phyloP scores from a whole-genome alignment of 2,113 vertebrate species.

The Tragelaphus strepsiceros region DNA sequence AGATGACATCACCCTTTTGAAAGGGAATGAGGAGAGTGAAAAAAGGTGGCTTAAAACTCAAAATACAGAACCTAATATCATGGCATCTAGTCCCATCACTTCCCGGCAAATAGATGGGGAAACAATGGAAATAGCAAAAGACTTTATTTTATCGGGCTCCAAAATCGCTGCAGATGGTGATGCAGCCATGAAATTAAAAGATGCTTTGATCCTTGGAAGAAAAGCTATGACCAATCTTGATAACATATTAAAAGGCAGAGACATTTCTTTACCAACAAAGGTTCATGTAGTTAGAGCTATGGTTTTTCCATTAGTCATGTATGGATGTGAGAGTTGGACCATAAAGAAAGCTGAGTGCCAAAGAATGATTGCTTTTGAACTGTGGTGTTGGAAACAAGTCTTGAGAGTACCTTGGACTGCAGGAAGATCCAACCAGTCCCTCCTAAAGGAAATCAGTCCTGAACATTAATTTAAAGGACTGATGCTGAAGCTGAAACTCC shows the following conservation, averaged over 20 bases:
- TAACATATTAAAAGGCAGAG: neutral
- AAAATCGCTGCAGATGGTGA: neutral
- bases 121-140: neutral
- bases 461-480: neutral
- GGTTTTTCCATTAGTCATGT: neutral
- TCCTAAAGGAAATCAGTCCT: neutral
- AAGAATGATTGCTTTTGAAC: neutral
- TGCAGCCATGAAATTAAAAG: neutral
- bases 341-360: neutral
- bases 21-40: neutral
- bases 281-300: neutral
- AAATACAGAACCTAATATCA: neutral
- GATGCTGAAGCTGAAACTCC: neutral
- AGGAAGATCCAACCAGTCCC: neutral
- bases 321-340: neutral
- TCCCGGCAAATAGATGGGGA: neutral
- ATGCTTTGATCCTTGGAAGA: neutral
- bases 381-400: neutral
- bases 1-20: neutral
- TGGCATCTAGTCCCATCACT: neutral
- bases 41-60: neutral
- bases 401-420: neutral
- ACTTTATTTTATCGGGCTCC: neutral
- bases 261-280: neutral
- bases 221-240: neutral